phyloP scores from a whole-genome alignment of 1,140 invertebrate species.

The Pristionchus pacificus region DNA sequence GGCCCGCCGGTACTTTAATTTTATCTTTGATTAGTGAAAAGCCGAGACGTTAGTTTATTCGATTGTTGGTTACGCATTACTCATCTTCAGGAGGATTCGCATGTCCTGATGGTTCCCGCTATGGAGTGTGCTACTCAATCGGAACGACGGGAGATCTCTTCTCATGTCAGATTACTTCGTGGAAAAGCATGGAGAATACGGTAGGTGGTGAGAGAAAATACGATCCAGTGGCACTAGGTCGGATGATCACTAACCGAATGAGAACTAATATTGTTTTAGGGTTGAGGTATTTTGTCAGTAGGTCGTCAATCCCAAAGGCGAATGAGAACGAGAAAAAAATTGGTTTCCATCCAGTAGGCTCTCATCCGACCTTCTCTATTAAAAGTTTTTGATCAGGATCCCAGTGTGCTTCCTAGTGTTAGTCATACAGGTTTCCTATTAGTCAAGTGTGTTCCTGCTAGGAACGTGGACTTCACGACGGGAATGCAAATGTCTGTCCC shows the following conservation, averaged over 20 bases:
- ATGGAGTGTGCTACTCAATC: conserved; percentile 41
- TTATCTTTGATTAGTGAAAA: too few species aligned
- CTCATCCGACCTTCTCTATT: too few species aligned
- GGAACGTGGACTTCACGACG: too few species aligned
- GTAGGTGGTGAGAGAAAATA: conserved; percentile 4
- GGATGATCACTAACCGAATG: too few species aligned
- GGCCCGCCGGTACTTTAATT: conserved; percentile 42
- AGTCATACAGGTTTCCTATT: too few species aligned
- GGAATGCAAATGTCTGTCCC: too few species aligned
- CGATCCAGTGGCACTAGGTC: too few species aligned
- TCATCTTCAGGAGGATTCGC: neutral
- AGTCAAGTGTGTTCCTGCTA: too few species aligned
- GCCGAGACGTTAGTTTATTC: too few species aligned
- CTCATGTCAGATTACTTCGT: conserved; percentile 40
- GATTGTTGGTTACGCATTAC: too few species aligned
- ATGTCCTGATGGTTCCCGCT: neutral
- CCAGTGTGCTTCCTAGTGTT: too few species aligned
- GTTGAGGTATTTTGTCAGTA: neutral
- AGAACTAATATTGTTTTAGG: neutral
- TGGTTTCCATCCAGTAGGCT: neutral
- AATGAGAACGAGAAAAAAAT: neutral
- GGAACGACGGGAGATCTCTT: conserved; percentile 37
- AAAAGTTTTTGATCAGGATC: too few species aligned
- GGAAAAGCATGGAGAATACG: conserved; percentile 35
- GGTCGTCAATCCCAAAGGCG: neutral